Conservation (phyloP, 2,797 vertebrate species). For the Clamator glandarius region DNA sequence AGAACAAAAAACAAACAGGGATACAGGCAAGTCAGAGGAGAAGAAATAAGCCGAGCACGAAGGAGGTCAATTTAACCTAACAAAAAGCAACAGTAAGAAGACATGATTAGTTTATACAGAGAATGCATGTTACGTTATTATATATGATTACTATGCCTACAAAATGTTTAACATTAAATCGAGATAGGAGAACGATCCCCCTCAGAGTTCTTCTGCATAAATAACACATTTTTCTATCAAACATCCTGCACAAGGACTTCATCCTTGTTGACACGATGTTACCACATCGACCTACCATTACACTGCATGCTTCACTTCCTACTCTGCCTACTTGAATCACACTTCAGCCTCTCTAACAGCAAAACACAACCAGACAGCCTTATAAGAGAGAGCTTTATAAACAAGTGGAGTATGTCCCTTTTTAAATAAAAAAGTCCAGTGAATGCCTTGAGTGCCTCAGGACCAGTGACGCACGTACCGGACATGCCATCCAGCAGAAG, state of each 20-base stretch:
- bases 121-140: conserved; percentile 28
- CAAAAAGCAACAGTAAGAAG: conserved; percentile 37
- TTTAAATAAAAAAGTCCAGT: conserved; percentile 60
- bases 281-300: conserved; percentile 11
- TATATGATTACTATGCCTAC: neutral
- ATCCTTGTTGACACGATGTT: neutral
- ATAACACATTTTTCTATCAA: neutral
- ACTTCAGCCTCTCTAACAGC: conserved; percentile 61
- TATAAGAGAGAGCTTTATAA: conserved; percentile 86
- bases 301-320: neutral
- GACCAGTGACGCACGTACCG: conserved; percentile 29
- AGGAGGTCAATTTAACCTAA: conserved; percentile 61
- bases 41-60: neutral
- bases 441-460: conserved; percentile 58
- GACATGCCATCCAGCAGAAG: conserved; percentile 53
- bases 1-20: conserved; percentile 26
- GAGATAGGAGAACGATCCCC: neutral
- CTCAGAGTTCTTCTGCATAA: neutral
- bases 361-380: conserved; percentile 72
- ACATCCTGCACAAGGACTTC: neutral
- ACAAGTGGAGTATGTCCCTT: conserved; percentile 82
- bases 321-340: conserved; percentile 33
- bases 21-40: conserved; percentile 62
- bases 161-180: conserved; percentile 8
- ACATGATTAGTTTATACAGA: conserved; percentile 57